These are phyloP conservation scores for Lichenostomus cassidix DNA, from an alignment of 2,113 vertebrate genomes.

Conservation along the genomic window DNA sequence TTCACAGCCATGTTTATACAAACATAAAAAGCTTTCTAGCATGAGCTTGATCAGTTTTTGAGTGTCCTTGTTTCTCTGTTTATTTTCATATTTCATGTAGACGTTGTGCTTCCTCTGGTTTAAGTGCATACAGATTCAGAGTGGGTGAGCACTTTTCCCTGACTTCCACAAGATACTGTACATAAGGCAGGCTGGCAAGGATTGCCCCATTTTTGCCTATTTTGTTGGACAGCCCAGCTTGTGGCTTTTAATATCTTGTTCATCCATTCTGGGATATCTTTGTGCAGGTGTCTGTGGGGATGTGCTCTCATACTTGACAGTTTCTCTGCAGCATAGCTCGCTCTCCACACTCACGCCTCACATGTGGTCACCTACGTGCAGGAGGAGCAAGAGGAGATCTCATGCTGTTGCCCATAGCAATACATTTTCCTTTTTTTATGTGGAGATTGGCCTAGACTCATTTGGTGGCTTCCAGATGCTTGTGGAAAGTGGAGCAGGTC, in stretches of 20 bases:
- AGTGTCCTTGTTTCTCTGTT: background rate
- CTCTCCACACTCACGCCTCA: fast-evolving
- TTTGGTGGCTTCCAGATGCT: background rate
- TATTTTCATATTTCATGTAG: background rate
- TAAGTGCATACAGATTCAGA: background rate
- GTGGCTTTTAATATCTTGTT: background rate
- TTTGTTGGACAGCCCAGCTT: background rate
- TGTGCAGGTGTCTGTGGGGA: background rate
- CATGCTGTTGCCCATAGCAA: background rate
- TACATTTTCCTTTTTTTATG: background rate
- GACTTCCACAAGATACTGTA: fast-evolving
- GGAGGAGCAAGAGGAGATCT: background rate
- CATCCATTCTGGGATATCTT: background rate
- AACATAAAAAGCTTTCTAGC: background rate
- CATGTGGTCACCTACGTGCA: background rate
- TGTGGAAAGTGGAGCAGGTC: background rate
- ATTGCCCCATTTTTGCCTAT: background rate
- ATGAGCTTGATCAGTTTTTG: background rate
- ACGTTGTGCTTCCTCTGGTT: background rate
- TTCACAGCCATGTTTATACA: background rate
- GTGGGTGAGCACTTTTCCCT: background rate
- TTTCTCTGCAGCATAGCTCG: fast-evolving
- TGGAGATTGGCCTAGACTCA: background rate
- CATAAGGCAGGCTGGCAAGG: background rate
- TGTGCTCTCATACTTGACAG: background rate